phyloP scores from a whole-genome alignment of 2,113 vertebrate species.

The Protomyctophum bolini region DNA sequence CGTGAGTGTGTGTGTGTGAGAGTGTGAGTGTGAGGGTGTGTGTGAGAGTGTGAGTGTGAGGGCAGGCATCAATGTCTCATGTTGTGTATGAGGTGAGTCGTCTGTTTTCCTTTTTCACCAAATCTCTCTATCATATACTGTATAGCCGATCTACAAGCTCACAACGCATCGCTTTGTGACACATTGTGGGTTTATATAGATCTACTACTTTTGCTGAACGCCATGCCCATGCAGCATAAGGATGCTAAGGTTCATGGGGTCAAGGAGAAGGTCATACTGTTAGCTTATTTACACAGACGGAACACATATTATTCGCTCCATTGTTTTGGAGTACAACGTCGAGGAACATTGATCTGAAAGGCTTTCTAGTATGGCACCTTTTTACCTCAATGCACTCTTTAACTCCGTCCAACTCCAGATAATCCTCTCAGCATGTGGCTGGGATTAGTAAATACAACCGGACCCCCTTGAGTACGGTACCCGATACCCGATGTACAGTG shows the following conservation, averaged over 20 bases:
- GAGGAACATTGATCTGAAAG: too few relatives aligned
- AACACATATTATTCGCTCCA: neutral
- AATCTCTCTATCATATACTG: neutral
- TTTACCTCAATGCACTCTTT: constrained; percentile 25
- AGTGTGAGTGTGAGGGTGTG: neutral
- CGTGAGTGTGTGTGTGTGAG: neutral
- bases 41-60: neutral
- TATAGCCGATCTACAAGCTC: neutral
- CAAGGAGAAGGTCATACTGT: neutral
- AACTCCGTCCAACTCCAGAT: constrained; percentile 33
- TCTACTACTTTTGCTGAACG: too few relatives aligned
- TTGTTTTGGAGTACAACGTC: neutral
- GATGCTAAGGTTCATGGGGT: neutral
- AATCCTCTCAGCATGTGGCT: constrained; percentile 52
- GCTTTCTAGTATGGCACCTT: constrained; percentile 6
- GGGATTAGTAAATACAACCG: constrained; percentile 55
- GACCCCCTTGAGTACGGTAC: constrained; percentile 15
- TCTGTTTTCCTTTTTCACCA: too few relatives aligned
- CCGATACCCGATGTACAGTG: neutral
- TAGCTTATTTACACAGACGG: neutral
- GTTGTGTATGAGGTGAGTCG: constrained; percentile 14
- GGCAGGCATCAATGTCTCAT: neutral
- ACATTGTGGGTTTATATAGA: neutral
- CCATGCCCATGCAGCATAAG: neutral
- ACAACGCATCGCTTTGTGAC: too few relatives aligned